Base-by-base conservation (phyloP, 1,140 invertebrate species). In the Trichomalopsis sarcophagae region DNA sequence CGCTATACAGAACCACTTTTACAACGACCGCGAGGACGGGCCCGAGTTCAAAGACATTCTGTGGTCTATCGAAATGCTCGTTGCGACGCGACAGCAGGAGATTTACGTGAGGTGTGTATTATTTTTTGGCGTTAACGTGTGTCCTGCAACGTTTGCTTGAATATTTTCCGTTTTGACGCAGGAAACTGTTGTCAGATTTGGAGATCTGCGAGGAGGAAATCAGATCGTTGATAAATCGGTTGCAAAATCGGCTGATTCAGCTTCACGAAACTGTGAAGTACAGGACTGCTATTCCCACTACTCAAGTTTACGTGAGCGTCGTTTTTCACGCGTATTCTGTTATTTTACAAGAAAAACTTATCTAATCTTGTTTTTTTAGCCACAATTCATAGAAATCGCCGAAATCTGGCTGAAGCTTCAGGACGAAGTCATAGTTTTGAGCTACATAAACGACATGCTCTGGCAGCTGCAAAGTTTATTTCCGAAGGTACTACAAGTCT, bases 341-440 rank as follows among this genome's bases (percentile, higher is more conserved):
- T 3, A 36, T 36, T 36, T 36, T 36, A 36, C 33, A 36, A 36
- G 3, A 6, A 36, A 5, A 36, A 36, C 33, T 36, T 36, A 36
- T 36, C 33, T 36, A 4, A 62, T 21, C 17, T 75, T 79, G 2
- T 81, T 85, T 81, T 85, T 90, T 90, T 21, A 96, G 95, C 95
- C 96, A 1, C 92, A 95, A 62, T 96, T 96, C 88, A 92, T 94
- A 44, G 94, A 94, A 84, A 87, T 96, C 5, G 94, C 95, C 87
- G 89, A 94, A 66, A 93, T 94, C 9, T 96, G 96, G 96, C 92
- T 94, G 11, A 90, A 92, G 21, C 92, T 96, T 87, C 95, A 96
- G 88, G 94, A 96, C 86, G 93, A 95, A 78, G 94, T 95, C 85
- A 94, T 94, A 27, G 90, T 95, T n/a, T 89, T 96, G 66, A 94